Base-by-base conservation (phyloP, 2,888 invertebrate genomes). In the Pseudococcus jackbeardsleyi region DNA sequence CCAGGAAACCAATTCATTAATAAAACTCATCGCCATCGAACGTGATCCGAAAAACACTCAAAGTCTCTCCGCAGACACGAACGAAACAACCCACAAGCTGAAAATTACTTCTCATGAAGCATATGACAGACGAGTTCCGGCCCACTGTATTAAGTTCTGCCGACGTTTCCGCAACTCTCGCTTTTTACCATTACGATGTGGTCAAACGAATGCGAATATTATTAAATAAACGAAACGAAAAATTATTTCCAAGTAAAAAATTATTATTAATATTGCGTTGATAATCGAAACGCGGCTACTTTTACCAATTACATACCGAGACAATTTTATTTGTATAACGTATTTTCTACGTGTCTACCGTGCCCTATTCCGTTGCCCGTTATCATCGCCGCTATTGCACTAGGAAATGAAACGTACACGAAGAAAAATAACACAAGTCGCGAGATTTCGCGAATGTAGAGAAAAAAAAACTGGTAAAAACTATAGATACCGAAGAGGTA, bases 91-190 rank as follows among this genome's bases (percentile, higher is more conserved):
- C 54, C 54, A 54, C 54, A 54, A n/a, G 54, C 54, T 54, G 54
- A 54, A 54, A 54, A 54, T 54, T 54, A 54, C 54, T n/a, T 54
- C 54, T 54, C 54, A 54, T 54, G 26, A 68, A 68, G 26, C 68
- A 68, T 68, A 68, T 68, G 68, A 68, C 68, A 68, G 68, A 26
- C 68, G 26, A 26, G 68, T 68, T 68, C 68, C 68, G 68, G 68
- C 68, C 68, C 22, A 68, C 11, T 22, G 26, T 26, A 68, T 68
- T 26, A 68, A 68, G 11, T 22, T 64, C 3, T 64, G 54, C 12
- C 77, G 42, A 39, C 77, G 42, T 77, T 77, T 77, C 77, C 77
- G 77, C 77, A 77, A 77, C 77, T 77, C 77, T 77, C 77, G 77
- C 77, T 42, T 33, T 42, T 77, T 6, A 54, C n/a, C n/a, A 54